These are phyloP conservation scores for Gonocerus acuteangulatus DNA, from an alignment of 2,888 invertebrate species.

Conservation along the genomic window DNA sequence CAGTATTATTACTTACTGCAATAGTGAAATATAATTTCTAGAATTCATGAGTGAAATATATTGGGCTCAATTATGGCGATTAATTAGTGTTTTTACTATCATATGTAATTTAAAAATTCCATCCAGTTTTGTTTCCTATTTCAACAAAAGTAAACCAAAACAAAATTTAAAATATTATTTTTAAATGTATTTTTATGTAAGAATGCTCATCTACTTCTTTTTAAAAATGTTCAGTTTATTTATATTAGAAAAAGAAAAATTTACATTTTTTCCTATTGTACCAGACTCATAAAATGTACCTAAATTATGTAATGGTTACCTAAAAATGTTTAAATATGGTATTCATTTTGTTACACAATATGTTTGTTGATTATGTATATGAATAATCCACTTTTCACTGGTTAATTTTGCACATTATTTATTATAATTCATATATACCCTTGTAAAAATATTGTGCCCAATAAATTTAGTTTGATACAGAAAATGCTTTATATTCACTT, in stretches of 20 bases:
- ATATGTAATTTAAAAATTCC: too few species aligned
- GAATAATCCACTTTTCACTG: conserved; percentile 30
- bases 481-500: conserved; percentile 9
- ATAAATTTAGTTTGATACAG: conserved; percentile 49
- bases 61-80: too few species aligned
- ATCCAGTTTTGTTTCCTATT: too few species aligned
- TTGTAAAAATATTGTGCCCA: conserved; percentile 45
- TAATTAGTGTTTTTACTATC: too few species aligned
- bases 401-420: conserved; percentile 33
- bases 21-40: too few species aligned
- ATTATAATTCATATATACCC: conserved; percentile 31
- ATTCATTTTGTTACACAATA: conserved; percentile 3
- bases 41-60: too few species aligned
- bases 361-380: conserved; percentile 12
- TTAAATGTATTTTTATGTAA: conserved; percentile 4
- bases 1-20: too few species aligned
- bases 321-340: conserved; percentile 1
- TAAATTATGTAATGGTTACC: neutral
- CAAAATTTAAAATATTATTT: neutral
- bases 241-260: neutral
- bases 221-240: conserved; percentile 12
- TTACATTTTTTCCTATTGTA: conserved; percentile 35
- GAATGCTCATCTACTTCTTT: conserved; percentile 20
- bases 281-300: neutral
- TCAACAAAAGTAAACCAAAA: too few species aligned